phyloP scores from a whole-genome alignment of 2,797 vertebrate genomes.

The Hydrolagus colliei region DNA sequence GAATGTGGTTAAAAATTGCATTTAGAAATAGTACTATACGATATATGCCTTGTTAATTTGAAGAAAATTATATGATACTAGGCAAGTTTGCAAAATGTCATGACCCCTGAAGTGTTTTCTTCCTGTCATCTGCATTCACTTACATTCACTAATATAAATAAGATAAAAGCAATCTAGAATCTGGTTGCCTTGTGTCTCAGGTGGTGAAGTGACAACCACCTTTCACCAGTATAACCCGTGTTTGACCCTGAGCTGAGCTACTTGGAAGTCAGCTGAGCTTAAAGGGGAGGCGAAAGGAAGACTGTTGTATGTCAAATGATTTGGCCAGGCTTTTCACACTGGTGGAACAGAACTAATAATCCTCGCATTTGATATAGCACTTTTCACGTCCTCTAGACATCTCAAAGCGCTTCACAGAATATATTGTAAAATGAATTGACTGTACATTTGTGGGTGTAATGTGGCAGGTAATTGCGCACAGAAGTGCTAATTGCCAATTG shows the following conservation, averaged over 20 bases:
- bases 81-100: slow-evolving; percentile 2
- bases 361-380: no score
- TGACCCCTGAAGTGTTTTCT: slow-evolving; percentile 22
- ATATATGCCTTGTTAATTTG: background rate
- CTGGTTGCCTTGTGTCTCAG: slow-evolving; percentile 44
- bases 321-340: background rate
- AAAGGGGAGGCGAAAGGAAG: background rate
- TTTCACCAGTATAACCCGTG: slow-evolving; percentile 62
- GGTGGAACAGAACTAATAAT: no score
- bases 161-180: slow-evolving; percentile 59
- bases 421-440: no score
- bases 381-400: no score
- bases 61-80: background rate
- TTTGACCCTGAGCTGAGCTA: slow-evolving; percentile 63
- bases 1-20: background rate
- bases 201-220: slow-evolving; percentile 60
- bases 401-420: no score
- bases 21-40: background rate
- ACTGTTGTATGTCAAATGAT: background rate
- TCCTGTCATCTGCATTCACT: slow-evolving; percentile 43
- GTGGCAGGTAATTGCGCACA: no score
- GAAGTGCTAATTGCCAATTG: no score
- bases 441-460: no score
- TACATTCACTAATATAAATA: slow-evolving; percentile 51
- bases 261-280: slow-evolving; percentile 53